Conservation (phyloP, 2,113 vertebrate species). For the Eretmochelys imbricata region DNA sequence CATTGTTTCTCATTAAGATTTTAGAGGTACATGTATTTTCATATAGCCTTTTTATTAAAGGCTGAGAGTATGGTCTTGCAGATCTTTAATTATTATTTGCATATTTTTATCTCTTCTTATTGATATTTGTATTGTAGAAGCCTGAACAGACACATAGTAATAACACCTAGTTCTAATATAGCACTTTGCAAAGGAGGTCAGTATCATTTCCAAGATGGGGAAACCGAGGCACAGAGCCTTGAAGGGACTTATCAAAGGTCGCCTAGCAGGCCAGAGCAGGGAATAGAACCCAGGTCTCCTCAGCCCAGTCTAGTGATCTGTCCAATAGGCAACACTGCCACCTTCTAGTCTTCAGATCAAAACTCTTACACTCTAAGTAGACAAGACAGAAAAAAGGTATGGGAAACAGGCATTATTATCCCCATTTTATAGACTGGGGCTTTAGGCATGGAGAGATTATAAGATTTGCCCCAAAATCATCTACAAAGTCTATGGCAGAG, state of each 20-base stretch:
- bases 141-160: neutral
- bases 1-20: neutral
- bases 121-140: neutral
- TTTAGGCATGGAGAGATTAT: too few species aligned
- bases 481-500: neutral
- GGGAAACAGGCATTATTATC: too few species aligned
- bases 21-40: neutral
- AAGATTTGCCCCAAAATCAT: neutral
- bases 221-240: neutral
- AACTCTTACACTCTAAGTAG: too few species aligned
- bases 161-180: neutral
- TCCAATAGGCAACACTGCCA: neutral
- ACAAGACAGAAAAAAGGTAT: too few species aligned
- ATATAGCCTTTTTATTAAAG: neutral
- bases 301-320: neutral
- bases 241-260: neutral
- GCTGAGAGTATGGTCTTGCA: neutral
- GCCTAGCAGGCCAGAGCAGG: neutral
- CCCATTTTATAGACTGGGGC: too few species aligned
- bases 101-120: neutral
- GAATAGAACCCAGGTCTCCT: neutral
- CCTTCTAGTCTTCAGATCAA: neutral
- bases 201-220: neutral
- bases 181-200: neutral
- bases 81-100: neutral